Percentiles rank a stretch among this genome's conserved stretches.
phyloP scores from a whole-genome alignment of 2,797 vertebrate genomes.

The Falco rusticolus region DNA sequence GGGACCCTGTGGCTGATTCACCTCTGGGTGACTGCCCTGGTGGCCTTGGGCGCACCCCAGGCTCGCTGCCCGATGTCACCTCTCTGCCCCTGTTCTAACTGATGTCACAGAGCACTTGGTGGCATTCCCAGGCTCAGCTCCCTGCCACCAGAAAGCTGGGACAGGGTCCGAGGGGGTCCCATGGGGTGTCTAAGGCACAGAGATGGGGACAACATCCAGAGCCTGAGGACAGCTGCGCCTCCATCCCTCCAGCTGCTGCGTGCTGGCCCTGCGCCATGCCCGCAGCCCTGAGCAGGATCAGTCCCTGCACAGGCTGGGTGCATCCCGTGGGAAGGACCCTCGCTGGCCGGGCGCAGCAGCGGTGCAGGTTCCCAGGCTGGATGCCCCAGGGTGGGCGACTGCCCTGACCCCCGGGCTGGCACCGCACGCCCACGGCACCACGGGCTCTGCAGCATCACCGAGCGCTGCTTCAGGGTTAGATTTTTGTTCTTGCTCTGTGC shows the following conservation, averaged over 20 bases:
- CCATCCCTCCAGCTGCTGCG: not conserved
- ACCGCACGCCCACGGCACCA: not conserved
- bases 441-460: rapidly evolving
- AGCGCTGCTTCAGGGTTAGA: not conserved
- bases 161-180: not conserved
- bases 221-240: not conserved
- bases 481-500: rapidly evolving
- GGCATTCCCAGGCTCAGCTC: not conserved
- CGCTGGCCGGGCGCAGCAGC: rapidly evolving
- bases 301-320: not conserved
- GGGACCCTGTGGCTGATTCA: not conserved
- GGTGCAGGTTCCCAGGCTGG: not conserved
- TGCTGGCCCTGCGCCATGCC: not conserved
- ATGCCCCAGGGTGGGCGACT: not conserved
- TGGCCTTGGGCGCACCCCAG: not conserved
- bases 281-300: not conserved
- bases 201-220: not conserved
- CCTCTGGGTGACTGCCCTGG: rapidly evolving
- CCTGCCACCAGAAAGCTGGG: not conserved
- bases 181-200: not conserved
- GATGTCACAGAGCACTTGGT: not conserved
- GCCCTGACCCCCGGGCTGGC: too few species aligned
- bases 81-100: not conserved
- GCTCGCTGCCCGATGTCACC: not conserved
- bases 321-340: not conserved